Conservation (phyloP, 2,113 vertebrate species). For the Rhinolophus ferrumequinum region DNA sequence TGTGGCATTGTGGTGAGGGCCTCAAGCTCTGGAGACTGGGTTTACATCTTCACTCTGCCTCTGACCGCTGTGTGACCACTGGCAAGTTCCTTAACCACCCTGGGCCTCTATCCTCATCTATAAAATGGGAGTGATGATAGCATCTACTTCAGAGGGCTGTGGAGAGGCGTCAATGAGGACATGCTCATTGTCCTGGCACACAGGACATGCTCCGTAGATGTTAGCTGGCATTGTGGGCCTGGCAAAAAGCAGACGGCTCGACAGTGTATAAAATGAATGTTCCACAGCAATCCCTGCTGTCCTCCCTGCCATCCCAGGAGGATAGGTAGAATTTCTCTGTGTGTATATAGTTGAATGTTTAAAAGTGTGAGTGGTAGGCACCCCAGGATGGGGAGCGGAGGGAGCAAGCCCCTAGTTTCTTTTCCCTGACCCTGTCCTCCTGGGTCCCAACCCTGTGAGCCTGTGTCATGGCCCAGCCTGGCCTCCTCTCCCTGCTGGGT, state of each 20-base stretch:
- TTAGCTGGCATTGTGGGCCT: not conserved
- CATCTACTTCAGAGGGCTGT: not conserved
- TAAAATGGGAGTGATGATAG: not conserved
- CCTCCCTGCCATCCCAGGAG: not conserved
- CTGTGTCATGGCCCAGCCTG: not conserved
- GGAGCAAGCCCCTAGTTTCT: not conserved
- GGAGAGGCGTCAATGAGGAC: not conserved
- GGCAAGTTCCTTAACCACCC: not conserved
- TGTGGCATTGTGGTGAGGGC: not conserved
- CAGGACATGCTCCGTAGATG: not conserved
- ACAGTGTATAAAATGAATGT: not conserved
- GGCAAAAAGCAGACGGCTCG: not conserved
- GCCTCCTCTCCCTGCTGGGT: not conserved
- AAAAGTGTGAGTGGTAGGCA: not conserved
- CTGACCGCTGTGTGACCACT: not conserved
- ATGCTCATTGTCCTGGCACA: not conserved
- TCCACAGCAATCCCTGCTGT: not conserved
- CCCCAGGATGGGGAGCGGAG: not conserved
- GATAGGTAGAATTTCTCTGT: not conserved
- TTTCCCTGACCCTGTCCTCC: not conserved
- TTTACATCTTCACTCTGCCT: not conserved
- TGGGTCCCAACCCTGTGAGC: not conserved
- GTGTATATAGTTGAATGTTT: not conserved
- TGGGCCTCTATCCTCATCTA: not conserved
- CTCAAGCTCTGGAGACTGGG: not conserved